These are phyloP conservation scores for Nothobranchius furzeri DNA, from an alignment of 2,113 vertebrate species.

Conservation along the genomic window DNA sequence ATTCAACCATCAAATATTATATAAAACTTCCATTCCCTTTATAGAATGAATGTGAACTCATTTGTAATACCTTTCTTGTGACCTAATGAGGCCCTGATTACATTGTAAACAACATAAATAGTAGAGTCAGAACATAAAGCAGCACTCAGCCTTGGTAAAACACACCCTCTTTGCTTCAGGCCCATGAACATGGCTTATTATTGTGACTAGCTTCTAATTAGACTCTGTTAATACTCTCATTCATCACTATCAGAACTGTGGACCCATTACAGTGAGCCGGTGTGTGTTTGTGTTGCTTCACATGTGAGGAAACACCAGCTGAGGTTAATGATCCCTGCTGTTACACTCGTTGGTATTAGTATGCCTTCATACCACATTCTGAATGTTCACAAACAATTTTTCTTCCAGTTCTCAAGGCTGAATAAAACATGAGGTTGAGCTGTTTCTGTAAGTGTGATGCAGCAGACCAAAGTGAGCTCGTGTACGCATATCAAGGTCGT, in stretches of 20 bases:
- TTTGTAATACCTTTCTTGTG: neutral
- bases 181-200: conserved; percentile 49
- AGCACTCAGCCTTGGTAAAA: conserved; percentile 16
- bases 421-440: conserved; percentile 32
- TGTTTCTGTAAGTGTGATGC: conserved; percentile 37
- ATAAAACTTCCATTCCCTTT: no score
- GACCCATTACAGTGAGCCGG: conserved; percentile 17
- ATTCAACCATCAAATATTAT: no score
- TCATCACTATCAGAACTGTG: conserved; percentile 56
- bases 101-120: conserved; percentile 50
- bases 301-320: conserved; percentile 24
- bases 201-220: conserved; percentile 65
- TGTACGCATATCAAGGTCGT: conserved; percentile 51
- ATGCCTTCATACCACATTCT: conserved; percentile 23
- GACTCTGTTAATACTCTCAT: conserved; percentile 61
- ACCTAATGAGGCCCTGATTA: conserved; percentile 37
- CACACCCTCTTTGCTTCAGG: conserved; percentile 41
- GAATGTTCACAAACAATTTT: conserved; percentile 3
- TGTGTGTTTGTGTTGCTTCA: conserved; percentile 1
- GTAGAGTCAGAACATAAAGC: conserved; percentile 28
- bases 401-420: conserved; percentile 15
- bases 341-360: conserved; percentile 46
- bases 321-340: conserved; percentile 55
- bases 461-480: conserved; percentile 34
- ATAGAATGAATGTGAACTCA: no score